A percentile compares a stretch with the other conserved stretches of the same genome.
Evolutionary conservation across 1,140 invertebrate species (phyloP).

Genomic region (Drosophila busckii): DNA sequence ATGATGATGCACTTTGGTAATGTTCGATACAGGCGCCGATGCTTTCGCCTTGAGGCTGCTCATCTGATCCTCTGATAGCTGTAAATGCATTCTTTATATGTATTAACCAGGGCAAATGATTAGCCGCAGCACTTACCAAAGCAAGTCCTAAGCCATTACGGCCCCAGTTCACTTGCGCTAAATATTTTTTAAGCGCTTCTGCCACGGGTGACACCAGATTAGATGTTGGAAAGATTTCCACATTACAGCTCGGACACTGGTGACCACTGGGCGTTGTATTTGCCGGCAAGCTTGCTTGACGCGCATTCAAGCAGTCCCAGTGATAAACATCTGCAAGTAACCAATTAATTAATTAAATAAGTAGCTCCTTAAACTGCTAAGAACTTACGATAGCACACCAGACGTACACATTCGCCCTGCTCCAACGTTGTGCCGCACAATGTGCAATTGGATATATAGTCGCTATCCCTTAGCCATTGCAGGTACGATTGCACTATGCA

Average conservation of each 20-base stretch:
- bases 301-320: slow-evolving; percentile 74
- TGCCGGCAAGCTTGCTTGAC: slow-evolving; percentile 68
- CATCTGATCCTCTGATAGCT: slow-evolving; percentile 62
- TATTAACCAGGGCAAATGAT: too few relatives aligned
- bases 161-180: slow-evolving; percentile 75
- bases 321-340: slow-evolving; percentile 67
- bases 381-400: slow-evolving; percentile 92
- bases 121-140: slow-evolving; percentile 42
- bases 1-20: slow-evolving; percentile 74
- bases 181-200: slow-evolving; percentile 60
- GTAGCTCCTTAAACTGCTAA: neutral
- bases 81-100: neutral
- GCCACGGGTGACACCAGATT: slow-evolving; percentile 77
- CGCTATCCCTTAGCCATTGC: slow-evolving; percentile 98
- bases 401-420: slow-evolving; percentile 91
- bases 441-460: slow-evolving; percentile 94
- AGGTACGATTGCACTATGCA: slow-evolving; percentile 98
- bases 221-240: slow-evolving; percentile 69
- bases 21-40: slow-evolving; percentile 45
- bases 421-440: slow-evolving; percentile 90
- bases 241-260: slow-evolving; percentile 62
- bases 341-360: neutral
- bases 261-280: slow-evolving; percentile 75
- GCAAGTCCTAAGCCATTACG: slow-evolving; percentile 71
- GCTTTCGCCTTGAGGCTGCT: slow-evolving; percentile 47